phyloP scores from a whole-genome alignment of 2,113 vertebrate species.

The Forbesichthys agassizii region DNA sequence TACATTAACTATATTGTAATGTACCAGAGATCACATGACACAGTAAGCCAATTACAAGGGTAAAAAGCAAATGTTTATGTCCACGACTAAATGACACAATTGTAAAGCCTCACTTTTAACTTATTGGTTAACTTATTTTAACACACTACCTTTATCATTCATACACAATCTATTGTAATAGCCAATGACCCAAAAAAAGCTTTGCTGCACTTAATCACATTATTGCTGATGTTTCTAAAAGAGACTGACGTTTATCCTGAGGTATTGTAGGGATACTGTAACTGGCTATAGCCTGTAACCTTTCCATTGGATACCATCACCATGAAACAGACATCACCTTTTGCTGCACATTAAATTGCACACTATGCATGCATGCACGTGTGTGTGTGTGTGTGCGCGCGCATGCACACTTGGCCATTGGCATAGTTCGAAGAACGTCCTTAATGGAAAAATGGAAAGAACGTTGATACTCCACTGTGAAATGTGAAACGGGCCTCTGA shows the following conservation, averaged over 20 bases:
- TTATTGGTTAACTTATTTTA: neutral
- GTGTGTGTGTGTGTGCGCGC: conserved; percentile 2
- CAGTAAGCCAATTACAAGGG: no score
- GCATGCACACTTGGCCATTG: neutral
- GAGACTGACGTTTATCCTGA: neutral
- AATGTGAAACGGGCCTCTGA: conserved; percentile 48
- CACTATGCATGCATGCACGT: neutral
- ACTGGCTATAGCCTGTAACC: conserved; percentile 1
- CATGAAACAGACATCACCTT: conserved; percentile 28
- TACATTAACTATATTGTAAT: no score
- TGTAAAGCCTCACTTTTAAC: no score
- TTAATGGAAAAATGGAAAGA: conserved; percentile 34
- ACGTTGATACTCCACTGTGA: conserved; percentile 22
- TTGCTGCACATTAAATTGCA: conserved; percentile 19
- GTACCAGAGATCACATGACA: no score
- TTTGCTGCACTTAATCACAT: neutral
- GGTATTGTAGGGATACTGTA: neutral
- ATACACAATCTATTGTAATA: neutral
- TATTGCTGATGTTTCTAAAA: neutral
- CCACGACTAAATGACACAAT: no score
- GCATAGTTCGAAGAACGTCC: conserved; percentile 18
- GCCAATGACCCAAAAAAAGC: neutral
- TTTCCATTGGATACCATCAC: conserved; percentile 12
- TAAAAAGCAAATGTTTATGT: no score
- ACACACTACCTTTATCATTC: neutral